Conservation (phyloP, 2,888 invertebrate genomes). For the Herminia tarsipennalis region DNA sequence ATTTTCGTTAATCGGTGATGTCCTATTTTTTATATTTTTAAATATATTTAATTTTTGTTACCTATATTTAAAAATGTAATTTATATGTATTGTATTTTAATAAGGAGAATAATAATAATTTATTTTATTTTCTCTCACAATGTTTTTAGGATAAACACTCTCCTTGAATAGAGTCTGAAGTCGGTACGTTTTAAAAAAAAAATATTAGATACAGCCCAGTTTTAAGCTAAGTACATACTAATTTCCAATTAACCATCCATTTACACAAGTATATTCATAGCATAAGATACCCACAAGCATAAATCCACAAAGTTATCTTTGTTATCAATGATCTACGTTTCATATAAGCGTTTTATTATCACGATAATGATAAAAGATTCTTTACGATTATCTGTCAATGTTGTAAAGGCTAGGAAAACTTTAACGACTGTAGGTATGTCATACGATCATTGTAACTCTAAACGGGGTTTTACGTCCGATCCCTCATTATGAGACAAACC, state of each 20-base stretch:
- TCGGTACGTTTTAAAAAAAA: too few relatives aligned
- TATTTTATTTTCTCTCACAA: too few relatives aligned
- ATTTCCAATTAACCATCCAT: neutral
- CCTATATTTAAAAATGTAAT: too few relatives aligned
- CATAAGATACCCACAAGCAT: constrained; percentile 33
- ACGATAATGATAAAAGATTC: constrained; percentile 54
- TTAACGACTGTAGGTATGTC: constrained; percentile 33
- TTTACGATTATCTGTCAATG: constrained; percentile 52
- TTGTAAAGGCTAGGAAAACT: constrained; percentile 43
- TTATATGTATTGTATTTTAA: too few relatives aligned
- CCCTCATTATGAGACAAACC: constrained; percentile 43
- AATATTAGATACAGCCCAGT: too few relatives aligned
- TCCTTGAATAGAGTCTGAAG: too few relatives aligned
- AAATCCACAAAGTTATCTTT: constrained; percentile 44
- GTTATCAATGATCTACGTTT: constrained; percentile 49
- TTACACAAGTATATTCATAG: constrained; percentile 7
- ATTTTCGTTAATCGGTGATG: too few relatives aligned
- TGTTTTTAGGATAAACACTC: too few relatives aligned
- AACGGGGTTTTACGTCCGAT: constrained; percentile 12
- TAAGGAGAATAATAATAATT: too few relatives aligned
- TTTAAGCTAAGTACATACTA: neutral
- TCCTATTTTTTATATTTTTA: too few relatives aligned
- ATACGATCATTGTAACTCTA: constrained; percentile 23
- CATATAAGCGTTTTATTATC: constrained; percentile 53
- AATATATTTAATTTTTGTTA: too few relatives aligned